Percentiles rank a stretch among this genome's conserved stretches.
Evolutionary conservation across 2,113 vertebrate genomes (phyloP).

Genomic region (Gallinago jamesoni): DNA sequence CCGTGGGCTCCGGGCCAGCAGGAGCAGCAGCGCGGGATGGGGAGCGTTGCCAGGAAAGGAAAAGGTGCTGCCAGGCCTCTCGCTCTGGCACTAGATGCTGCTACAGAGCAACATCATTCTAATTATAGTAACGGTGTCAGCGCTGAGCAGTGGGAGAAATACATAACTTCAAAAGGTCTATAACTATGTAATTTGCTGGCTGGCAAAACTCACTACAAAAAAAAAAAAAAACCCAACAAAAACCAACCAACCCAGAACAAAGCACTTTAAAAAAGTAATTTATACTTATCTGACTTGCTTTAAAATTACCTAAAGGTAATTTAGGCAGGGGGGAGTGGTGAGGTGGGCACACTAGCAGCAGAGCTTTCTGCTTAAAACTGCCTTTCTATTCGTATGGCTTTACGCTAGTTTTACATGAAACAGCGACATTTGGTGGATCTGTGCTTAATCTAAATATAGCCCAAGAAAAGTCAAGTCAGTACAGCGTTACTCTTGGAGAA

Average conservation of each 20-base stretch:
- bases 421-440: slow-evolving; percentile 18
- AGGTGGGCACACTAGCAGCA: background rate
- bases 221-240: background rate
- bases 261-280: background rate
- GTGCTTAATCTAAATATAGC: slow-evolving; percentile 17
- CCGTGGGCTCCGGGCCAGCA: background rate
- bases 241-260: background rate
- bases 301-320: background rate
- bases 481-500: background rate
- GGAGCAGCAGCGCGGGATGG: background rate
- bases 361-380: background rate
- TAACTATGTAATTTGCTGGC: background rate
- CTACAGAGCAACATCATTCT: slow-evolving; percentile 2
- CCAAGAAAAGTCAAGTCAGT: background rate
- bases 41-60: background rate
- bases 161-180: background rate
- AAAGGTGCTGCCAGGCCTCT: slow-evolving; percentile 8
- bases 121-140: slow-evolving; percentile 44
- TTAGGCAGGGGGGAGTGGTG: background rate
- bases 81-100: slow-evolving; percentile 19
- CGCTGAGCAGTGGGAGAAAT: background rate
- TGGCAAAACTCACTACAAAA: background rate
- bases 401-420: background rate
- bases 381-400: background rate
- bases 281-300: background rate